Conservation (phyloP, 2,888 invertebrate species). For the Chaitophorus viminalis region DNA sequence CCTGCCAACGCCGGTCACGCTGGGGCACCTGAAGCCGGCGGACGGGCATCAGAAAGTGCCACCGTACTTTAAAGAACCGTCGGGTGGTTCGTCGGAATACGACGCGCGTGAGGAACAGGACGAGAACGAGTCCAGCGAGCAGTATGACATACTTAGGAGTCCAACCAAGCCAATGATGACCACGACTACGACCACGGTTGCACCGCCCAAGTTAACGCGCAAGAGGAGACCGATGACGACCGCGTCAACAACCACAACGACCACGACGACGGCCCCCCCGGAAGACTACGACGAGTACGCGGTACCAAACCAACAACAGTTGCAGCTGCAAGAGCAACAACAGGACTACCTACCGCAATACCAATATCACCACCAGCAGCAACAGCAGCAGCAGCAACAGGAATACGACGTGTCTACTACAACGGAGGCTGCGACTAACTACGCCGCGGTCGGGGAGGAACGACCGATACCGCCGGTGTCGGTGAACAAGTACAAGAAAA, state of each 20-base stretch:
- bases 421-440: conserved; percentile 7
- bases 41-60: conserved; percentile 1
- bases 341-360: conserved; percentile 63
- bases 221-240: conserved; percentile 66
- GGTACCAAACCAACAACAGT: conserved; percentile 35
- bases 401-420: conserved; percentile 31
- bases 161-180: conserved; percentile 60
- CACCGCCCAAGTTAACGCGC: conserved; percentile 52
- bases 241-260: conserved; percentile 62
- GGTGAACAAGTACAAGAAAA: conserved; percentile 59
- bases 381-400: conserved; percentile 54
- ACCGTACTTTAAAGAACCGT: conserved; percentile 34
- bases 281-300: conserved; percentile 52
- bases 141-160: conserved; percentile 39
- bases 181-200: conserved; percentile 61
- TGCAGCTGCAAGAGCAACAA: conserved; percentile 62
- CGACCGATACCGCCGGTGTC: conserved; percentile 27
- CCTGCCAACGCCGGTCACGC: conserved; percentile 29
- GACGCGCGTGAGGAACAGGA: conserved; percentile 35
- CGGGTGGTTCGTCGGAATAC: conserved; percentile 32
- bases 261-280: conserved; percentile 63
- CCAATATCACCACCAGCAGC: conserved; percentile 60
- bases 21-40: neutral
- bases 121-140: conserved; percentile 59
- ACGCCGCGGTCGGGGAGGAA: conserved; percentile 17